These are phyloP conservation scores for Chrysogorgia sp. DNA, from an alignment of 92 coral and sea anemone genomes.

Conservation along the genomic window DNA sequence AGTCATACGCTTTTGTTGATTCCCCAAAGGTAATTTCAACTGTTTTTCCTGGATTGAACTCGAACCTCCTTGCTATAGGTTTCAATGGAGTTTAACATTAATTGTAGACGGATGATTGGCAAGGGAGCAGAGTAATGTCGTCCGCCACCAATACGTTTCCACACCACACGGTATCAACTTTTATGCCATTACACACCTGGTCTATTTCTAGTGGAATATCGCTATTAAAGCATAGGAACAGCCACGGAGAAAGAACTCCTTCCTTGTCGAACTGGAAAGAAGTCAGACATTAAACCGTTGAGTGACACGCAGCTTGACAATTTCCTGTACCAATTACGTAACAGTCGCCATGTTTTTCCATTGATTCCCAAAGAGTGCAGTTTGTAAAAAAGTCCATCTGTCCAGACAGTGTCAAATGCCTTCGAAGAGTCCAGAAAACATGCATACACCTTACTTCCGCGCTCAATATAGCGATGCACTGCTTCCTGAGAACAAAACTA, in stretches of 20 bases:
- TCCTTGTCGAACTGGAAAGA: not conserved
- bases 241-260: constrained; percentile 1
- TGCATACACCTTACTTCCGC: not conserved
- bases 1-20: not conserved
- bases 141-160: not conserved
- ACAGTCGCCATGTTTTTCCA: not conserved
- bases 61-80: not conserved
- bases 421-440: too few species aligned
- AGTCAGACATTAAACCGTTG: not conserved
- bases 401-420: not conserved
- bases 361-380: not conserved
- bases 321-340: not conserved
- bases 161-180: not conserved
- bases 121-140: not conserved
- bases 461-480: not conserved
- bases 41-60: not conserved
- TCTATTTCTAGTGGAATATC: not conserved
- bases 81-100: not conserved
- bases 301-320: not conserved
- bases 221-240: not conserved
- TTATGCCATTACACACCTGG: not conserved
- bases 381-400: not conserved
- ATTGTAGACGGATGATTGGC: not conserved
- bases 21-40: not conserved
- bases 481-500: not conserved